Base-by-base conservation (phyloP, 2,797 vertebrate species). In the Hoplostethus mediterraneus region DNA sequence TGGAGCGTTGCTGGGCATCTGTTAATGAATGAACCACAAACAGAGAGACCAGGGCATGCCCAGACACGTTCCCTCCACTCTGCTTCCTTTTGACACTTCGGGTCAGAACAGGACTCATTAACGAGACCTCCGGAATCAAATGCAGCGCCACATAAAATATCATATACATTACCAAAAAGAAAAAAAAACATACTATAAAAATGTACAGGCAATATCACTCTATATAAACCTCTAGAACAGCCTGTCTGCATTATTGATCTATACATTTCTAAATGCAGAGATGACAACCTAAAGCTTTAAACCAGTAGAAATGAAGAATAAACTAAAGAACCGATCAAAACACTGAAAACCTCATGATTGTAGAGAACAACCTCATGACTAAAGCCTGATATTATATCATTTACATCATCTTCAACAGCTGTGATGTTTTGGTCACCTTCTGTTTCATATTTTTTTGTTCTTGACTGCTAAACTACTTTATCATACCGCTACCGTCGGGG, bases 11-110 rank as follows among this genome's bases (percentile, higher is more conserved):
- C 70, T 45, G 52, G 67, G 57, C 47, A 79, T 82, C 75, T 77
- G 82, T 85, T 85, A 88, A 92, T 90, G 71, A 88, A 92, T 90
- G 71, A 89, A 88, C 81, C 53, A 70, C 52, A 79, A 62, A 87
- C 57, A 60, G 11, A 40, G 28, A 67, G 62, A 48, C 55, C 56
- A 31, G 68, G 82, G 53, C 89, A 81, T 89, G 89, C 52, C 82
- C 73, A 66, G 86, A 87, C 90, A 90, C 21, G 65, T 83, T 56
- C 55, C 40, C 60, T 65, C 53, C n/a, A 9, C 48, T 71, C 55
- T 51, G 42, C n/a, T 48, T 21, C 53, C 51, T 31, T 63, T 13
- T 56, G 30, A 73, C 58, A 77, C 36, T 17, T 42, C 63, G 70
- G 79, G 78, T 80, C 74, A 80, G 52, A 72, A 62, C 31, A 9